Base-by-base conservation (phyloP, 1,140 invertebrate genomes). In the Lepidurus arcticus region DNA sequence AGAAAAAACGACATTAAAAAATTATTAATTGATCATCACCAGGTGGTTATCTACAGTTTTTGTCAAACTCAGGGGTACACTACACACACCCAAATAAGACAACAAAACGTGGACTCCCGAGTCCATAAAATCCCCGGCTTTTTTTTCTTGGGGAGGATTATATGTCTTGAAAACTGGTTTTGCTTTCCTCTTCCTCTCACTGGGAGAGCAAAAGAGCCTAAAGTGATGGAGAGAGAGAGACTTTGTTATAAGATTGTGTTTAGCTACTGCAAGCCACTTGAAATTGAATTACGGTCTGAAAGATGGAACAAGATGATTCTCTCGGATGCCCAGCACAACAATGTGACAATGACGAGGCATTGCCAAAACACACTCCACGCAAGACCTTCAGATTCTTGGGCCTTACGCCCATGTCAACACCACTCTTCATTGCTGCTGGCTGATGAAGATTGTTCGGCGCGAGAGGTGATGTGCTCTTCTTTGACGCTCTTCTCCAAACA, bases 391-490 rank as follows among this genome's bases (percentile, higher is more conserved):
- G 53, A 65, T 65, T 65, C 21, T 65, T 65, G 9, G 53, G 53
- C 53, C 13, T 16, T 8, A 7, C 16, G 53, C 53, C 53, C 53
- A 65, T 65, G 53, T 65, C 53, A 65, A 65, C 53, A 65, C 53
- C 53, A 65, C 53, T 65, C 53, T 9, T 65, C 53, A 65, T 65
- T 65, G 53, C 53, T 65, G 21, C 53, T 65, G 53, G 53, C 53
- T 65, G 53, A 65, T 65, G 53, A 65, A 65, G 53, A 65, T 65
- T 65, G 53, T 65, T 65, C 53, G 53, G 21, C 53, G 53, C 53
- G 13, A 65, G 53, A 65, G 53, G 53, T 65, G 53, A 65, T 65
- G 53, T 65, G 16, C 21, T 65, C 53, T 65, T 65, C 34, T 34
- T 34, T 34, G 34, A 34, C 34, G 34, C 34, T 34, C 34, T 34